Evolutionary conservation across 2,113 vertebrate genomes (phyloP).

Genomic region (Caretta caretta): DNA sequence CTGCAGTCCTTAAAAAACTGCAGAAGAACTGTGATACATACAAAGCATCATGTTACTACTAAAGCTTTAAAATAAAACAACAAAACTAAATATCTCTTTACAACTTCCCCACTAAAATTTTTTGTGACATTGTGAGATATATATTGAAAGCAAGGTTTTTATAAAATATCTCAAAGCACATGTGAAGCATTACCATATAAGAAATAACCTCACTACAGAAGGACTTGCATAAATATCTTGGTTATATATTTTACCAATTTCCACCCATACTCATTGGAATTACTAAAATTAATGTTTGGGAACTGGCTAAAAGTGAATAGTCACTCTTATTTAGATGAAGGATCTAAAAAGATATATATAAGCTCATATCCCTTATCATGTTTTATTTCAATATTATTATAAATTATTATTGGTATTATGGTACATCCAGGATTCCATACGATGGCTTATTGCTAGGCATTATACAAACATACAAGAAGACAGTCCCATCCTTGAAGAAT

Average conservation of each 20-base stretch:
- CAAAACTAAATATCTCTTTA: background rate
- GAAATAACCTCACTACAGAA: background rate
- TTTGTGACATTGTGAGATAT: conserved; percentile 1
- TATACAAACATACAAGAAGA: background rate
- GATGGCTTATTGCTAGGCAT: background rate
- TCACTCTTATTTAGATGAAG: background rate
- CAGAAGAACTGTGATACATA: background rate
- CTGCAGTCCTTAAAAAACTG: background rate
- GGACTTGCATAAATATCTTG: conserved; percentile 9
- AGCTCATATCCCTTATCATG: background rate
- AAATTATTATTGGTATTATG: background rate
- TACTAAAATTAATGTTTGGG: background rate
- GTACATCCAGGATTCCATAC: background rate
- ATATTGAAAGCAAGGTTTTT: background rate
- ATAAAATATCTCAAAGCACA: background rate
- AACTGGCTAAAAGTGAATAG: background rate
- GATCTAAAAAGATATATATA: background rate
- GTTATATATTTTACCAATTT: background rate
- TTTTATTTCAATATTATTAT: background rate
- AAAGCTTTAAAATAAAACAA: conserved; percentile 18
- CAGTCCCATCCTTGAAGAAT: background rate
- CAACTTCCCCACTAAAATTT: background rate
- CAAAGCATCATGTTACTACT: conserved; percentile 5
- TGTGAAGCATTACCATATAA: background rate
- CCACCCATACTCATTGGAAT: background rate